Evolutionary conservation across 1,140 invertebrate genomes (phyloP).

Genomic region (Drosophila micromelanica): DNA sequence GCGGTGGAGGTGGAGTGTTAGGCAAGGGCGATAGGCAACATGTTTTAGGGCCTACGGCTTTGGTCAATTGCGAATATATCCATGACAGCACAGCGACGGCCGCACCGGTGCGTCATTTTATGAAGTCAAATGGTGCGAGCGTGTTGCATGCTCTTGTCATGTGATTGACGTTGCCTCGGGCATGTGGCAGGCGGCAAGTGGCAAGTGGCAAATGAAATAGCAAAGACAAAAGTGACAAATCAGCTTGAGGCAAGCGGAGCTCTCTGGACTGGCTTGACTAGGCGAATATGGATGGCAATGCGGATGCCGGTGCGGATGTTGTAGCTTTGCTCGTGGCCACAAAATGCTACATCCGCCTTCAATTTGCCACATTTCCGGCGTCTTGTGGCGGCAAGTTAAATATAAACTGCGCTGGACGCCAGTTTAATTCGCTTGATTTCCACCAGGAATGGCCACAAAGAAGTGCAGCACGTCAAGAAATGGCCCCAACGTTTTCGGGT

Average conservation of each 20-base stretch:
- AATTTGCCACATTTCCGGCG: slow-evolving; percentile 70
- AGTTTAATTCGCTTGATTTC: slow-evolving; percentile 68
- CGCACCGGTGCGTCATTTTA: slow-evolving; percentile 26
- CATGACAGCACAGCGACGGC: slow-evolving; percentile 18
- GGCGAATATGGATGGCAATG: not conserved
- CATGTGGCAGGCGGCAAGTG: slow-evolving; percentile 14
- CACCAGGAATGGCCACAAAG: slow-evolving; percentile 52
- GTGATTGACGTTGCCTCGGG: slow-evolving; percentile 37
- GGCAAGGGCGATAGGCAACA: slow-evolving; percentile 14
- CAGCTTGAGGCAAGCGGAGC: slow-evolving; percentile 30
- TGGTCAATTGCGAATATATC: slow-evolving; percentile 29
- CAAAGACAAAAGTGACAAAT: slow-evolving; percentile 47
- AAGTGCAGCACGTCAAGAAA: slow-evolving; percentile 28
- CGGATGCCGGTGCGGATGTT: not conserved
- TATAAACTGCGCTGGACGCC: slow-evolving; percentile 61
- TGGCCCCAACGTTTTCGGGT: slow-evolving; percentile 38
- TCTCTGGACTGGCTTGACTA: not conserved
- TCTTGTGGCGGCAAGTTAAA: slow-evolving; percentile 45
- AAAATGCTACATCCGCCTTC: slow-evolving; percentile 54
- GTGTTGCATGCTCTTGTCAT: slow-evolving; percentile 47
- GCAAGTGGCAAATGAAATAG: slow-evolving; percentile 16
- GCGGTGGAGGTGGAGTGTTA: not conserved
- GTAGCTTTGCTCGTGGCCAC: slow-evolving; percentile 10
- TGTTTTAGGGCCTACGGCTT: slow-evolving; percentile 10
- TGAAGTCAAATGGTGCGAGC: slow-evolving; percentile 36